A percentile compares a stretch with the other conserved stretches of the same genome.
phyloP scores from a whole-genome alignment of 1,140 invertebrate genomes.

The Bombus balteatus region DNA sequence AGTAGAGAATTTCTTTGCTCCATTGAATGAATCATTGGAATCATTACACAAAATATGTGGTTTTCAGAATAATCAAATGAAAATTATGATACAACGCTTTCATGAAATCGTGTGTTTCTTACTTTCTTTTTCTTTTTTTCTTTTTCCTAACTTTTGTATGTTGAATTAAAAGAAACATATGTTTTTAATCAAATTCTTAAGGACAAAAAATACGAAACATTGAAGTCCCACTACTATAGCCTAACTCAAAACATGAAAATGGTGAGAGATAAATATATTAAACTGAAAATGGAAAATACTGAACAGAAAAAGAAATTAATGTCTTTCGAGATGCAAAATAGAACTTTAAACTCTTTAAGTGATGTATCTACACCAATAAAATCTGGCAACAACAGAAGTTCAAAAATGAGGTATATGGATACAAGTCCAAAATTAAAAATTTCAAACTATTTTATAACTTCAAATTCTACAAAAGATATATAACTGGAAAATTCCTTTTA shows the following conservation, averaged over 20 bases:
- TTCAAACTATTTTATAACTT: no score
- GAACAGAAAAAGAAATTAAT: conserved; percentile 23
- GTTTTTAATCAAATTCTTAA: conserved; percentile 27
- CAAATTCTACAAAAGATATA: neutral
- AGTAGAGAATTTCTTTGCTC: conserved; percentile 32
- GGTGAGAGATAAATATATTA: conserved; percentile 21
- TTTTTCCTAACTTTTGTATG: neutral
- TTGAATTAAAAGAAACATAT: neutral
- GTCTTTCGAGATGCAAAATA: neutral
- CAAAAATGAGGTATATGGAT: conserved; percentile 6
- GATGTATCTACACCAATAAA: neutral
- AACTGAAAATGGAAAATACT: conserved; percentile 4
- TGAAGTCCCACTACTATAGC: conserved; percentile 32
- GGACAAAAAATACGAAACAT: conserved; percentile 56
- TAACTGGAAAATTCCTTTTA: neutral
- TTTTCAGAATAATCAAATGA: conserved; percentile 38
- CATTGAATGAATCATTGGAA: conserved; percentile 33
- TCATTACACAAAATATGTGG: neutral
- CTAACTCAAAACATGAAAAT: neutral
- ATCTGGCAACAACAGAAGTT: neutral
- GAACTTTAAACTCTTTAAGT: neutral
- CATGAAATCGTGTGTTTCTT: conserved; percentile 28
- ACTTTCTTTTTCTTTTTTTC: neutral
- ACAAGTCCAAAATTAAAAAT: neutral
- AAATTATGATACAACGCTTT: conserved; percentile 45